These are phyloP conservation scores for Anas bernieri DNA, from an alignment of 2,797 vertebrate genomes.

Conservation along the genomic window DNA sequence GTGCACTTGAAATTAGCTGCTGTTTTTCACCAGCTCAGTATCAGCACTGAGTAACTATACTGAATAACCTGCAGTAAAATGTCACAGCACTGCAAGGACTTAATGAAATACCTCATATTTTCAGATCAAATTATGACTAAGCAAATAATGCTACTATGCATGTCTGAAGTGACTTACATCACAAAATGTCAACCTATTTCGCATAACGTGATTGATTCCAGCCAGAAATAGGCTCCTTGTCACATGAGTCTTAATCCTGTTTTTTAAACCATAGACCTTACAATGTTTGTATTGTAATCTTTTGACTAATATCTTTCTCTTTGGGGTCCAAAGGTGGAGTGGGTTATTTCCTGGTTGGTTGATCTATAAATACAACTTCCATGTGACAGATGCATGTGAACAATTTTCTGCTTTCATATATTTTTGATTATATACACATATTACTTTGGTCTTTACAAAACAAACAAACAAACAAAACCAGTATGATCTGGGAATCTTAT, in stretches of 20 bases:
- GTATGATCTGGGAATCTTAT: not conserved
- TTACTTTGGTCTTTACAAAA: not conserved
- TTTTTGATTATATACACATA: not conserved
- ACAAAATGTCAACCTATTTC: not conserved
- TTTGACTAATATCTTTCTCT: not conserved
- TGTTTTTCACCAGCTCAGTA: not conserved
- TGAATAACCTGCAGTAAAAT: not conserved
- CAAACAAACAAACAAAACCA: not conserved
- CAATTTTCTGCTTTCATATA: not conserved
- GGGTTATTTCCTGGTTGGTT: not conserved
- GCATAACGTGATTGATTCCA: not conserved
- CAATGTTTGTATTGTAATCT: not conserved
- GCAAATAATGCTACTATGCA: not conserved
- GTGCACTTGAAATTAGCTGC: not conserved
- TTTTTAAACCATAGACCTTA: not conserved
- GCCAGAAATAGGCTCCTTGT: not conserved
- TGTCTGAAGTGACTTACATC: not conserved
- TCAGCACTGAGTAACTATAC: not conserved
- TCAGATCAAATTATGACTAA: conserved; percentile 11
- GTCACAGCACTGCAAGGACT: not conserved
- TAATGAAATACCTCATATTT: not conserved
- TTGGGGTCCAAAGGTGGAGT: not conserved
- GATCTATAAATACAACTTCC: not conserved
- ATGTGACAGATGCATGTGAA: not conserved
- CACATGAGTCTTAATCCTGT: not conserved